Evolutionary conservation across 2,888 invertebrate genomes (phyloP), one percentile per base, ranked within the genome.

Genomic region (Chalcis sispes): DNA sequence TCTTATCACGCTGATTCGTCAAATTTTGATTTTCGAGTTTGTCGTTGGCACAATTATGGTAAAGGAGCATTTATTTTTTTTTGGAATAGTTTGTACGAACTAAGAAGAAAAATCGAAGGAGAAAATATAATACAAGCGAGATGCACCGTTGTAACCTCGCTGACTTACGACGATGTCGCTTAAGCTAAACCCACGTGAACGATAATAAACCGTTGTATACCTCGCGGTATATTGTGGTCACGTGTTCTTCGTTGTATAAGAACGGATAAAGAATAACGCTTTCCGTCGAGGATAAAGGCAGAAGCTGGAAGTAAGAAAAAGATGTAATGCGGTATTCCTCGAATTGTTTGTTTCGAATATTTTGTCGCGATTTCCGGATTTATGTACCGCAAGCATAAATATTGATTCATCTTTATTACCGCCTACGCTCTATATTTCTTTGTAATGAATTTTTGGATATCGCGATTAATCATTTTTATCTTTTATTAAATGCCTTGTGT

Each of bases 131-230:
- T 27, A 32, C 10, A 36, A 42, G 4, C 64, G 20, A 36, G 15
- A 46, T 20, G 52, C 29, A 52, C 8, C 15, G 40, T 29, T 13
- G 62, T 69, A 27, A 77, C 75, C 64, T 70, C 62, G 20, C 74
- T 78, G 77, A 79, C 79, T 80, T 79, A 80, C 71, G 80, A 80
- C 72, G 79, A 82, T 79, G 79, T 78, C 80, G 78, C 75, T 79
- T 79, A 74, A 77, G 76, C 80, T 81, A 81, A 82, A 80, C 79
- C 78, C 80, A 72, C 65, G 40, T 69, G 32, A 36, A 36, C 36
- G 62, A 73, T 75, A 75, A 75, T 78, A 72, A 75, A 78, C 70
- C 66, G 64, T 72, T 75, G 71, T 18, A 50, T 52, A 40, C 7
- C 61, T n/a, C 27, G 54, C 20, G 40, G 59, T 36, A 72, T 40